Conservation (phyloP, 2,888 invertebrate genomes). For the Troilus luridus region DNA sequence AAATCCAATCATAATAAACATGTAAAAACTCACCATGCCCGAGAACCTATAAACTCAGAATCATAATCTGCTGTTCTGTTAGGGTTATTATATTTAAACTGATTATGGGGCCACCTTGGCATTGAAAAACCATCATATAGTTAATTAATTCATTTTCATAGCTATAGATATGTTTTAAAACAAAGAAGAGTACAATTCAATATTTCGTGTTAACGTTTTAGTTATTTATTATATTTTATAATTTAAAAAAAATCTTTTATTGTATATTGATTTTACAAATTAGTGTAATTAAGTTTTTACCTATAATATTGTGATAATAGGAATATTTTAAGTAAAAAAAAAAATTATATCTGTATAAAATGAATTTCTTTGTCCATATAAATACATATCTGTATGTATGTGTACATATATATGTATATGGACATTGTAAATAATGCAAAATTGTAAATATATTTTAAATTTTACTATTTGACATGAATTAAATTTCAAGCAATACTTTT, state of each 20-base stretch:
- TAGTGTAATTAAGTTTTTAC: conserved; percentile 33
- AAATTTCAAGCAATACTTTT: background rate
- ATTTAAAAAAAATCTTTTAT: background rate
- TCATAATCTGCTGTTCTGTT: conserved; percentile 70
- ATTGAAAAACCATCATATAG: conserved; percentile 7
- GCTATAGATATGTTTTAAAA: conserved; percentile 26
- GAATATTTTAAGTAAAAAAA: conserved; percentile 39
- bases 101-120: conserved; percentile 58
- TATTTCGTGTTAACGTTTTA: background rate
- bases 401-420: background rate
- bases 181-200: conserved; percentile 39
- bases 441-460: conserved; percentile 32
- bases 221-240: conserved; percentile 27
- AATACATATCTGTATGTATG: too few species aligned
- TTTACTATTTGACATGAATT: background rate
- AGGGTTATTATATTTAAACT: conserved; percentile 28
- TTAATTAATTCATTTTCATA: conserved; percentile 1
- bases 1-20: conserved; percentile 94
- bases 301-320: conserved; percentile 44
- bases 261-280: background rate
- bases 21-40: conserved; percentile 89
- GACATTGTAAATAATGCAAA: background rate
- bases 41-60: conserved; percentile 89
- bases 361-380: background rate
- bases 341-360: background rate